Base-by-base conservation (phyloP, 1,140 invertebrate species). In the Stegodyphus mimosarum region DNA sequence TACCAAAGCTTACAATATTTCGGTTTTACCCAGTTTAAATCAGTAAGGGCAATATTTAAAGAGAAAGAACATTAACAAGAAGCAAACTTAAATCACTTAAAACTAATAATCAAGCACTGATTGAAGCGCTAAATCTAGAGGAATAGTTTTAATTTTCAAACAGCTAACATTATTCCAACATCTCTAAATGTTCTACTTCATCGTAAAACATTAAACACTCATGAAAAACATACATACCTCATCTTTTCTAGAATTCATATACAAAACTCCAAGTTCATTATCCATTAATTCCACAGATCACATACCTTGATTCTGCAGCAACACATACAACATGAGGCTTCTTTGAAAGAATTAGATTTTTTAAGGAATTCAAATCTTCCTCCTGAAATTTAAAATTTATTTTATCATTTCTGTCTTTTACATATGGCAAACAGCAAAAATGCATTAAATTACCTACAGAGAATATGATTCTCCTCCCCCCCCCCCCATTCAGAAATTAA, bases 291-390 rank as follows among this genome's bases (percentile, higher is more conserved):
- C 97, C 0, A 98, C 95, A 70, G 93, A 15, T 15, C 9, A 60
- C 15, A 60, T 5, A 87, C 86, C 86, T 83, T 0, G 97, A 97
- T 90, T 99, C 97, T 1, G 95, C 96, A 6, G 96, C 95, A 52
- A 99, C 93, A 0, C 94, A 95, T 72, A 99, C 94, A 6, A 98
- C 94, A 87, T 99, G 98, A 0, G 99, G 98, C 89, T 97, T 97
- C 89, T 98, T 98, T 2, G 93, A 93, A 0, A 93, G 90, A 51
- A 99, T 96, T 87, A 99, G 98, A 87, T 96, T 93, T 74, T 94
- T 93, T 7, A 99, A 89, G 48, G 94, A 94, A 10, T 93, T 90
- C 71, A 99, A 89, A 91, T 99, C 97, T 5, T 94, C 92, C 90
- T 96, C 93, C 92, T 95, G 85, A 69, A 89, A 88, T 83, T 67